Base-by-base conservation (phyloP, 2,888 invertebrate species). In the Ernsta delagoae region DNA sequence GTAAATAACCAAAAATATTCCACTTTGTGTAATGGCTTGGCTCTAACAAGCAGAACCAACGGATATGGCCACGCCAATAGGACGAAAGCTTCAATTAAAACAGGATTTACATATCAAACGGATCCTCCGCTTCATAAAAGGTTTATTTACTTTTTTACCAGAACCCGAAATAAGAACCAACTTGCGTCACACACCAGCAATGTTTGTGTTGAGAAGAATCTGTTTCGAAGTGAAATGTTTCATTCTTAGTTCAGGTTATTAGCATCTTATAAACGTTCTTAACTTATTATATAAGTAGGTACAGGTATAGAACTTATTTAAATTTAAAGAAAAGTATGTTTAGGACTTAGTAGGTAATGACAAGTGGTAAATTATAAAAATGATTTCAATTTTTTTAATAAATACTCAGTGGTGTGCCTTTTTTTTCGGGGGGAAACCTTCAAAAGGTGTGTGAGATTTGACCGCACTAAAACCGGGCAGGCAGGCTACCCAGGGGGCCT, bases 111-210 rank as follows among this genome's bases (percentile, higher is more conserved):
- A 57, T 57, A 57, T 57, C 57, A 57, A 57, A 54, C 54, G 54
- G 9, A 36, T 59, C 16, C 59, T 54, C 31, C 41, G 0, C 43
- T 12, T 11, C 66, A 54, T 53, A 50, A 48, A 60, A 54, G n/a
- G 34, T 54, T 67, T 60, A 67, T 60, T 67, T 54, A 57, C 54
- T 54, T 60, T 60, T 66, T 59, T 64, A 54, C 39, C 12, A 54
- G 61, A 60, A 67, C 34, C 54, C 60, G 60, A 41, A 67, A 54
- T 67, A 67, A 67, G 53, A 53, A 61, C 45, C 16, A 60, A 56
- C 39, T 34, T 64, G 45, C 56, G 64, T 64, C 64, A 64, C 31
- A 57, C 56, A 11, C n/a, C 56, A 45, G 9, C 31, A 31, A 54
- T 50, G 54, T 41, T 63, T 63, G 24, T 54, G 24, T 54, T 31